phyloP scores from a whole-genome alignment of 2,797 vertebrate species.

The Galagoides demidoff region DNA sequence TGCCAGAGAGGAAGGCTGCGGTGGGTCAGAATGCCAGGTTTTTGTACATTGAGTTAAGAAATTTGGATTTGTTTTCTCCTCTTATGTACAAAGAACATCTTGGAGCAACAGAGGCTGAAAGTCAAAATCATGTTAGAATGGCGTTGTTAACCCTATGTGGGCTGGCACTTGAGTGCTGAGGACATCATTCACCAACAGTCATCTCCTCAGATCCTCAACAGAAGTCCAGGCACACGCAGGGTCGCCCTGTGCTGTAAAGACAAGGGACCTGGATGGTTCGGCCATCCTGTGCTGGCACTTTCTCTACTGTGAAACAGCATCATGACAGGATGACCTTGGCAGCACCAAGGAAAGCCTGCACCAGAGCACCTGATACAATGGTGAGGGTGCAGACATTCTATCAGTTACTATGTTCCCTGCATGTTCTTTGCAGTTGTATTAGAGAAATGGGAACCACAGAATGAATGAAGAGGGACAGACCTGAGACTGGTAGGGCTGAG shows the following conservation, averaged over 20 bases:
- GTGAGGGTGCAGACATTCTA: not conserved
- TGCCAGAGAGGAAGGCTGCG: not conserved
- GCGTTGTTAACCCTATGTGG: too few relatives aligned
- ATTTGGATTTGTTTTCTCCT: not conserved
- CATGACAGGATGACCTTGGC: not conserved
- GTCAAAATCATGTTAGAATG: not conserved
- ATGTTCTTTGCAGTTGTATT: fast-evolving
- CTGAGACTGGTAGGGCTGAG: not conserved
- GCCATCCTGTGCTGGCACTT: too few relatives aligned
- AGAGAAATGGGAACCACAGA: not conserved
- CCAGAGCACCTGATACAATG: not conserved
- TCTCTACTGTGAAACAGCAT: not conserved
- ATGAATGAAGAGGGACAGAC: not conserved
- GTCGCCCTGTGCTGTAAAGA: not conserved
- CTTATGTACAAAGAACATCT: not conserved
- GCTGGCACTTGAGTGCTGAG: not conserved
- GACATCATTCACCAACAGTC: fast-evolving
- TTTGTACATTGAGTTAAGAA: not conserved
- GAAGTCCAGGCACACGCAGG: not conserved
- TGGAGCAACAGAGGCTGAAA: not conserved
- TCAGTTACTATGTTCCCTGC: not conserved
- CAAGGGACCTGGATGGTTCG: not conserved
- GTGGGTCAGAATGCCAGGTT: not conserved
- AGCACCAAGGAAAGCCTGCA: not conserved
- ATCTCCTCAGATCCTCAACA: not conserved